Evolutionary conservation across 2,888 invertebrate genomes (phyloP).

Genomic region (Ennomos fuscantarius): DNA sequence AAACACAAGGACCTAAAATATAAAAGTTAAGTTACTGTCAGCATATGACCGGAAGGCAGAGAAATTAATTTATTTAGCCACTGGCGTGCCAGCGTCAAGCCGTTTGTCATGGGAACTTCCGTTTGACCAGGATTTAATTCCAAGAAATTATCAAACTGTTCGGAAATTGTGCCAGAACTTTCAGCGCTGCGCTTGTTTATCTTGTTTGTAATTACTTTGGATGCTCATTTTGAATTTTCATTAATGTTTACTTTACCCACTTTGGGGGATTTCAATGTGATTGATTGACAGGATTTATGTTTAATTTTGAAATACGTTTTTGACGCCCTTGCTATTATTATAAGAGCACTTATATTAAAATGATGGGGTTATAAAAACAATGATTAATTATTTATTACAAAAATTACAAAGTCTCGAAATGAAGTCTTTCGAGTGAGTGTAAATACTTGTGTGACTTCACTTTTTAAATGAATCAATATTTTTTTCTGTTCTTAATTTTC

Average conservation of each 20-base stretch:
- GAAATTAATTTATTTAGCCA: constrained; percentile 17
- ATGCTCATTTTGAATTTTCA: constrained; percentile 32
- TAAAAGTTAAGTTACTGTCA: not conserved
- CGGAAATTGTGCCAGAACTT: constrained; percentile 39
- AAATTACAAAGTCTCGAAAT: too few relatives aligned
- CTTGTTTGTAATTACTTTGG: constrained; percentile 39
- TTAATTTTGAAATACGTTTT: too few relatives aligned
- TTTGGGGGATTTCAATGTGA: constrained; percentile 14
- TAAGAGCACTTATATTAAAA: too few relatives aligned
- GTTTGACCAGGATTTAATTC: constrained; percentile 40
- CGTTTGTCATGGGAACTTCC: constrained; percentile 35
- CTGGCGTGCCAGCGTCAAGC: constrained; percentile 10
- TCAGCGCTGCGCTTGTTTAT: constrained; percentile 40
- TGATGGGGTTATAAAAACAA: too few relatives aligned
- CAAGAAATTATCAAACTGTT: constrained; percentile 36
- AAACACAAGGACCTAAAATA: not conserved
- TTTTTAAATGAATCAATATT: too few relatives aligned
- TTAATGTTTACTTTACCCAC: constrained; percentile 35
- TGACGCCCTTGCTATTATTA: too few relatives aligned
- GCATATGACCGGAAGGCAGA: not conserved
- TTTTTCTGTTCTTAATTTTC: too few relatives aligned
- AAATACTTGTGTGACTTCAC: too few relatives aligned
- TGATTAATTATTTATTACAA: too few relatives aligned
- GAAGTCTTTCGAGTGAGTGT: too few relatives aligned
- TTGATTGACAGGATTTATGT: constrained; percentile 7